Evolutionary conservation across 2,888 invertebrate genomes (phyloP).

Genomic region (Acanthoscelides obtectus): DNA sequence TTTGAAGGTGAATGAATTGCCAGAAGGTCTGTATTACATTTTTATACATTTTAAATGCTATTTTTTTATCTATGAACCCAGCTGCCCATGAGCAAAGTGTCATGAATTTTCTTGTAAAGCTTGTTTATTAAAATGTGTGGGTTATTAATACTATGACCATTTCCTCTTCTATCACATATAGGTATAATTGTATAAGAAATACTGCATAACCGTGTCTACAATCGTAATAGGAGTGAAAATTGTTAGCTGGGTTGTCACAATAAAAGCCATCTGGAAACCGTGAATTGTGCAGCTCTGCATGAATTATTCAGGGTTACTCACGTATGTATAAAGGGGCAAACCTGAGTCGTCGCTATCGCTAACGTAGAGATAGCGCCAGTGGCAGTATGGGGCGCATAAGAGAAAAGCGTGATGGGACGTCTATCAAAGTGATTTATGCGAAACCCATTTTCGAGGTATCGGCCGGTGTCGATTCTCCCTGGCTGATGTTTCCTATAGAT

Average conservation of each 20-base stretch:
- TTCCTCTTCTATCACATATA: no score
- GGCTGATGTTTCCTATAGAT: conserved; percentile 14
- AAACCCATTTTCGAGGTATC: conserved; percentile 36
- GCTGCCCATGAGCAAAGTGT: no score
- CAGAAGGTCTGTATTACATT: no score
- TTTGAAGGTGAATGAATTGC: no score
- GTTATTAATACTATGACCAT: no score
- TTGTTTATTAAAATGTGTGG: no score
- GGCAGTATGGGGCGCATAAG: conserved; percentile 18
- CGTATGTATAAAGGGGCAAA: conserved; percentile 36
- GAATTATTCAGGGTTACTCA: conserved; percentile 41
- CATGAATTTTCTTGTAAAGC: no score
- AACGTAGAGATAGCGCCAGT: background rate
- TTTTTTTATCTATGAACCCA: no score
- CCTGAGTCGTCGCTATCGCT: background rate
- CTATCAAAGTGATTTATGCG: conserved; percentile 46
- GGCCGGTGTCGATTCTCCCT: conserved; percentile 26
- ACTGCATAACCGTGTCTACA: no score
- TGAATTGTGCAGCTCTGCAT: conserved; percentile 30
- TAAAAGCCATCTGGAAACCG: background rate
- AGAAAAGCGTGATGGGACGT: conserved; percentile 43
- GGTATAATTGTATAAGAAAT: no score
- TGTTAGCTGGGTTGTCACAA: background rate
- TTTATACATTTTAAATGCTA: no score
- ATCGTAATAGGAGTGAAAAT: no score